Conservation (phyloP, 2,113 vertebrate genomes). For the Mohoua ochrocephala region DNA sequence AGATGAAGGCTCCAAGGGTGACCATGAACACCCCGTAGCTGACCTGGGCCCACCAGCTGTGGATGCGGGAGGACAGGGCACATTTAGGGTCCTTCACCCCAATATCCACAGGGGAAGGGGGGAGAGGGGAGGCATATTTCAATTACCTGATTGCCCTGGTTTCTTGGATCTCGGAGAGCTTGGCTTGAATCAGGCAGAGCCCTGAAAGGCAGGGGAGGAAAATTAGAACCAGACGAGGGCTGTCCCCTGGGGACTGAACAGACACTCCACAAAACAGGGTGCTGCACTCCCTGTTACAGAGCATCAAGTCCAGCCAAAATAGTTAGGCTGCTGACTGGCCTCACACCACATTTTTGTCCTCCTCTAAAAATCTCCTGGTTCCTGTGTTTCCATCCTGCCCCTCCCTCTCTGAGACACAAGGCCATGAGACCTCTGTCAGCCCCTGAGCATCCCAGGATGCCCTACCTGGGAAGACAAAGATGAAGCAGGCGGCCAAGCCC, state of each 20-base stretch:
- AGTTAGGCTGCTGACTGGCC: not conserved
- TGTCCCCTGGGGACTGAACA: not conserved
- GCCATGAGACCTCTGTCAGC: not conserved
- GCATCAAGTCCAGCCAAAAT: not conserved
- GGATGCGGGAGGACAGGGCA: not conserved
- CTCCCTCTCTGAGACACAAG: not conserved
- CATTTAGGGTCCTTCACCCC: not conserved
- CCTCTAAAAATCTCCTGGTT: not conserved
- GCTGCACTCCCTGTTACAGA: not conserved
- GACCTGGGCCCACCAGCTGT: conserved; percentile 88
- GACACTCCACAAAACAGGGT: not conserved
- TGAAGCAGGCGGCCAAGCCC: conserved; percentile 94
- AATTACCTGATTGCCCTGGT: conserved; percentile 81
- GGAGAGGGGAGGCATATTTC: not conserved
- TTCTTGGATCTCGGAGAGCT: conserved; percentile 89
- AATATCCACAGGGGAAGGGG: not conserved
- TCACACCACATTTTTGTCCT: not conserved
- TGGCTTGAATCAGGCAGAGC: conserved; percentile 90
- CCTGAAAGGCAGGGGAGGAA: conserved; percentile 65
- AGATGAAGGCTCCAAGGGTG: conserved; percentile 84
- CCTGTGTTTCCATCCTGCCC: not conserved
- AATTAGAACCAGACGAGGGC: not conserved
- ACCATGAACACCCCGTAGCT: conserved; percentile 81
- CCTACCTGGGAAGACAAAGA: conserved; percentile 93
- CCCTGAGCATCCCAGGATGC: not conserved